Base-by-base conservation (phyloP, 2,113 vertebrate species). In the Prionailurus bengalensis region DNA sequence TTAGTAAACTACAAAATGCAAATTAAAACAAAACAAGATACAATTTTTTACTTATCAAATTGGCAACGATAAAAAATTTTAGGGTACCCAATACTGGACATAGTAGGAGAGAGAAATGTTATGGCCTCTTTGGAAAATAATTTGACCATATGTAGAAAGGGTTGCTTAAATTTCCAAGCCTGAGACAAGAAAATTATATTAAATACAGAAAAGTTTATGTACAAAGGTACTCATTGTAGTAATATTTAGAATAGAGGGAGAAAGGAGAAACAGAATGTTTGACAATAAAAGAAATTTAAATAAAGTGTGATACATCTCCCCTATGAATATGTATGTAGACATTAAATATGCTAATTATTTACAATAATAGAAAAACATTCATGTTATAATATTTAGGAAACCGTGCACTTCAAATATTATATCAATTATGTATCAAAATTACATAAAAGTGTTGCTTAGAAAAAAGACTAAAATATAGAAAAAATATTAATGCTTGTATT, bases 101-200 rank as follows among this genome's bases (percentile, higher is more conserved):
- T 51, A 58, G 4, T 31, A 23, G 16, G 11, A 71, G 45, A 91
- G 11, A 89, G 27, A 95, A 94, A 90, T 66, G 16, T 78, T 81
- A 91, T 7, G 48, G 8, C 5, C 23, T 71, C 74, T 94, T 80
- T 58, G 36, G 45, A 85, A 95, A 93, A 88, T 93, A 93, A 63
- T 85, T 68, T 90, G 80, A 81, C 29, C 78, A 82, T 91, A 78
- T 73, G 16, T 92, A 91, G 51, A 93, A 88, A 88, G 21, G 2
- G 3, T 65, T 51, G 95, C 95, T 92, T 66, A 95, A 96, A 85
- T 73, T 73, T 94, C 23, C 45, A 94, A 81, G 12, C 39, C 27
- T 94, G 11, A 85, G 13, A 86, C 31, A 94, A 61, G 58, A 86
- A 96, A 89, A 89, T 86, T 21, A 55, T 70, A 23, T 92, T 92